Evolutionary conservation across 2,797 vertebrate species (phyloP).

Genomic region (Erethizon dorsatum): DNA sequence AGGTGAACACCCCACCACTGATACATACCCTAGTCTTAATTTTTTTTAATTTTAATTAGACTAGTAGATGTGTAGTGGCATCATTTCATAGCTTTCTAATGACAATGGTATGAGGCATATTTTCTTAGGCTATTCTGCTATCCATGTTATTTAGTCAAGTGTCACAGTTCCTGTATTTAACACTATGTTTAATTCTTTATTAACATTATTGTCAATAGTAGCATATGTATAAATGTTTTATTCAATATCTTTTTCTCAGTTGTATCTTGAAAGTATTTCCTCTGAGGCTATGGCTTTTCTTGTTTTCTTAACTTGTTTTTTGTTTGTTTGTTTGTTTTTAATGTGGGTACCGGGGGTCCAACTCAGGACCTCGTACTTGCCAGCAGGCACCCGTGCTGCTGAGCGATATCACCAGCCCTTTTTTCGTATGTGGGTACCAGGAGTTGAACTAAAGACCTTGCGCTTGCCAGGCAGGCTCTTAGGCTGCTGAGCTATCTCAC

Average conservation of each 20-base stretch:
- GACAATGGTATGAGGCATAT: not conserved
- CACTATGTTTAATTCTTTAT: not conserved
- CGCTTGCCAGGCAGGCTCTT: too few relatives aligned
- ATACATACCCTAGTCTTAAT: not conserved
- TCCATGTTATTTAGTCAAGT: not conserved
- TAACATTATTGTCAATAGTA: not conserved
- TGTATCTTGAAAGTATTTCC: not conserved
- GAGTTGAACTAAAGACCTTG: too few relatives aligned
- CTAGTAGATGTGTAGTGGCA: not conserved
- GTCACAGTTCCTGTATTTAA: not conserved
- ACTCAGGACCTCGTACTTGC: too few relatives aligned
- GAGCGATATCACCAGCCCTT: too few relatives aligned
- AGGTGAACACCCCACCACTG: not conserved
- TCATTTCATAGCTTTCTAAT: not conserved
- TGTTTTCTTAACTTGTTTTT: not conserved
- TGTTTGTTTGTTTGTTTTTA: too few relatives aligned
- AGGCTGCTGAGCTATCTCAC: too few relatives aligned
- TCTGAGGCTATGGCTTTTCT: not conserved
- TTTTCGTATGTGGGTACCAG: too few relatives aligned
- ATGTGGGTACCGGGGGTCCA: too few relatives aligned
- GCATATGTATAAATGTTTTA: not conserved
- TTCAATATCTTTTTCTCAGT: not conserved
- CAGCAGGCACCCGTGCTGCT: too few relatives aligned
- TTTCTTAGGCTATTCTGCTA: not conserved
- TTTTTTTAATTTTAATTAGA: not conserved